These are phyloP conservation scores for Portunus trituberculatus DNA, from an alignment of 1,140 invertebrate genomes.

Conservation along the genomic window DNA sequence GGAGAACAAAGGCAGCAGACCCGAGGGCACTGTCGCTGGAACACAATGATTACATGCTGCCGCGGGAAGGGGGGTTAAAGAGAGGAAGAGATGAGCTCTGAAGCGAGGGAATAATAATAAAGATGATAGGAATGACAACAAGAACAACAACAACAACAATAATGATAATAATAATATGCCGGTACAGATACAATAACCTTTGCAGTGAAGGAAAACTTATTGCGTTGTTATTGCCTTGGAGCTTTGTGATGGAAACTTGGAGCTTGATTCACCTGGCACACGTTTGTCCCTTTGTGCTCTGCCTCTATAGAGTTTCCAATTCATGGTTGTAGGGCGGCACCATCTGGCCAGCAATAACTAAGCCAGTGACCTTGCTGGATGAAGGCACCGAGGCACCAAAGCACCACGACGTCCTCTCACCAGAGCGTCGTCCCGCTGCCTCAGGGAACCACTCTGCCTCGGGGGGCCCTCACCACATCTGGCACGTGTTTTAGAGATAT, in stretches of 20 bases:
- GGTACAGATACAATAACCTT: background rate
- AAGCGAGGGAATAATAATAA: background rate
- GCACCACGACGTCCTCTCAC: too few relatives aligned
- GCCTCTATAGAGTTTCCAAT: background rate
- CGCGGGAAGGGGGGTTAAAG: background rate
- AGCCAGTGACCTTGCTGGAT: background rate
- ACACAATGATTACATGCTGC: background rate
- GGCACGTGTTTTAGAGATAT: too few relatives aligned
- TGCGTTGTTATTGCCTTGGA: background rate
- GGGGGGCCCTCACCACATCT: too few relatives aligned
- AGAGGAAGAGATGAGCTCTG: background rate
- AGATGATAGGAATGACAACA: background rate
- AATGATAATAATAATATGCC: background rate
- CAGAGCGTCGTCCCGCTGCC: too few relatives aligned
- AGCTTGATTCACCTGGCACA: background rate
- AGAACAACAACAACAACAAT: background rate
- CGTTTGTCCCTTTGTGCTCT: background rate
- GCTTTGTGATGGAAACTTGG: background rate
- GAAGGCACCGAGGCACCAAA: background rate
- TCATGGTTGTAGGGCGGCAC: background rate
- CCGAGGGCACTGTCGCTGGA: constrained; percentile 4
- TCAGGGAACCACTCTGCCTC: too few relatives aligned
- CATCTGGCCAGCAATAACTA: background rate
- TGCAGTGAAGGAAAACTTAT: too few relatives aligned
- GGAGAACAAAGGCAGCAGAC: background rate